Evolutionary conservation across 2,888 invertebrate species (phyloP).

Genomic region (Aphodius sticticus): DNA sequence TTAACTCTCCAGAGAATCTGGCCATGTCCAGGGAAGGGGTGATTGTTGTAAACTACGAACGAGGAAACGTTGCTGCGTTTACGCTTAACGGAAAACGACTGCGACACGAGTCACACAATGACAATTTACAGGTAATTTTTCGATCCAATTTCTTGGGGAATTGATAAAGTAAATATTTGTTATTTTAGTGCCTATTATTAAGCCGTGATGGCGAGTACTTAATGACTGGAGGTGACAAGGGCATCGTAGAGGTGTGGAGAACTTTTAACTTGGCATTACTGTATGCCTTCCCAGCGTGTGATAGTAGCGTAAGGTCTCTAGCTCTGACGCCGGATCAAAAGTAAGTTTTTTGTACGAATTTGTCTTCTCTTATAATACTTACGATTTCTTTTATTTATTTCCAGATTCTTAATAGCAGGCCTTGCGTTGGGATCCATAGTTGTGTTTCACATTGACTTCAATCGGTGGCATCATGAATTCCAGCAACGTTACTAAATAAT

Average conservation of each 20-base stretch:
- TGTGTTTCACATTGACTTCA: constrained; percentile 99
- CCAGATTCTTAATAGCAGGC: constrained; percentile 94
- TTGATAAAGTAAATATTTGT: not conserved
- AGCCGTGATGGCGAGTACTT: constrained; percentile 99
- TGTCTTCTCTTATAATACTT: constrained; percentile 23
- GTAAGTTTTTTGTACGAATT: constrained; percentile 67
- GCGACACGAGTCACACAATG: constrained; percentile 90
- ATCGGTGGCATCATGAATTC: constrained; percentile 96
- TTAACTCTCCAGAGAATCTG: constrained; percentile 83
- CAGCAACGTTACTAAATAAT: constrained; percentile 84
- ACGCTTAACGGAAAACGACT: constrained; percentile 93
- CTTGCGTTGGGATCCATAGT: constrained; percentile 97
- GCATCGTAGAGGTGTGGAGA: constrained; percentile 98
- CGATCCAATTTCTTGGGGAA: not conserved
- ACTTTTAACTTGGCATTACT: constrained; percentile 96
- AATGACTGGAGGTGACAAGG: constrained; percentile 96
- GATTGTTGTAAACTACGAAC: constrained; percentile 92
- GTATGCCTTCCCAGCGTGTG: constrained; percentile 97
- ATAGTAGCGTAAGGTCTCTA: constrained; percentile 91
- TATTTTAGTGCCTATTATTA: constrained; percentile 82
- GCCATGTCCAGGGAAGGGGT: constrained; percentile 97
- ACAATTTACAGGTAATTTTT: constrained; percentile 85
- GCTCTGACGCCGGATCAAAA: constrained; percentile 98
- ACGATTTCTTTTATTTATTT: constrained; percentile 29
- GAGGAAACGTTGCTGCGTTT: constrained; percentile 91